Conservation (phyloP, 1,140 invertebrate species). For the Oedothorax gibbosus region DNA sequence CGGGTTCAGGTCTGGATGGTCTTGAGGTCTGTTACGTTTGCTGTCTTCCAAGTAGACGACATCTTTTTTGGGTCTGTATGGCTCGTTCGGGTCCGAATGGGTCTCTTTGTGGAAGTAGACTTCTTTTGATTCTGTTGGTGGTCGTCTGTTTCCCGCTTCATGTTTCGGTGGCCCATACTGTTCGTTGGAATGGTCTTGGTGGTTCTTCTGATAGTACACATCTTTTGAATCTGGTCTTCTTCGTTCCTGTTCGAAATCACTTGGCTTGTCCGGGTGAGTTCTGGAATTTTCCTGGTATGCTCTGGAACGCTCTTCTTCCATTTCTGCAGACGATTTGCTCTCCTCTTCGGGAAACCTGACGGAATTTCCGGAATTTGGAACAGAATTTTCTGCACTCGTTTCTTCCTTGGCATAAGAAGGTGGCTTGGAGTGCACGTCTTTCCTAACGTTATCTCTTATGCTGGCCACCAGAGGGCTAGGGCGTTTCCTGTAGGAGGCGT, state of each 20-base stretch:
- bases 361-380: slow-evolving; percentile 38
- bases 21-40: neutral
- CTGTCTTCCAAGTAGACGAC: slow-evolving; percentile 3
- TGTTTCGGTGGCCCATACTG: no score
- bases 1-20: neutral
- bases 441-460: slow-evolving; percentile 37
- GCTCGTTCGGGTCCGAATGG: no score
- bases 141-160: no score
- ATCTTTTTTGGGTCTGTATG: slow-evolving; percentile 1
- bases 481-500: slow-evolving; percentile 42
- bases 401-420: slow-evolving; percentile 38
- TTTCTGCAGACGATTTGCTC: slow-evolving; percentile 5
- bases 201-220: no score
- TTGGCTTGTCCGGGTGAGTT: slow-evolving; percentile 1
- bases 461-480: slow-evolving; percentile 33
- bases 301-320: slow-evolving; percentile 15
- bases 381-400: slow-evolving; percentile 12
- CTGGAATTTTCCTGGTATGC: neutral
- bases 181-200: no score
- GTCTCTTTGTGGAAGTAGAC: no score
- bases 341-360: slow-evolving; percentile 18
- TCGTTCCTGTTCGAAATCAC: no score
- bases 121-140: no score
- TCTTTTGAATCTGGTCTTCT: no score
- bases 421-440: slow-evolving; percentile 39